Percentiles rank a stretch among this genome's conserved stretches.
These are phyloP conservation scores for Coccyzus lansbergi DNA, from an alignment of 2,797 vertebrate species.

Conservation along the genomic window DNA sequence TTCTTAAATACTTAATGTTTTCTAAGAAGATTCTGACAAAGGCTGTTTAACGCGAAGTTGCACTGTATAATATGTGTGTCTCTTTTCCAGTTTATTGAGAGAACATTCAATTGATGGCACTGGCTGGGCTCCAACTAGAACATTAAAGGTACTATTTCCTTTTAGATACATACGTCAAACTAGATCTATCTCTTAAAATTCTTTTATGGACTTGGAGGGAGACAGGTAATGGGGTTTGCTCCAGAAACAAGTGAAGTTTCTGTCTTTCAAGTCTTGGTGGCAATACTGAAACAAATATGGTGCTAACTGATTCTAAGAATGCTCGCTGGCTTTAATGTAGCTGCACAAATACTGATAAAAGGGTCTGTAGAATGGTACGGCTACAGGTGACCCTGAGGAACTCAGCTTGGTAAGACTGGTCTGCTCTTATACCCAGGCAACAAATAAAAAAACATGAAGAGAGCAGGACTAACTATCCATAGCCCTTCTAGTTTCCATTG, in stretches of 20 bases:
- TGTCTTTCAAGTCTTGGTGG: background rate
- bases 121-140: slow-evolving; percentile 98
- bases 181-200: background rate
- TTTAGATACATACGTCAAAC: background rate
- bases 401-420: background rate
- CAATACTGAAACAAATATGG: background rate
- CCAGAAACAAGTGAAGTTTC: background rate
- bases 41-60: background rate
- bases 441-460: background rate
- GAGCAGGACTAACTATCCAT: background rate
- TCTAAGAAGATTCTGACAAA: background rate
- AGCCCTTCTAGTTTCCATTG: background rate
- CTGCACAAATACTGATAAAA: background rate
- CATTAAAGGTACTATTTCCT: slow-evolving; percentile 88
- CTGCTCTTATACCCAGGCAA: background rate
- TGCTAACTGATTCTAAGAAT: background rate
- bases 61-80: background rate
- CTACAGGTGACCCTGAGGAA: background rate
- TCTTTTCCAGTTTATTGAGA: slow-evolving; percentile 88
- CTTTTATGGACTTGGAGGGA: background rate
- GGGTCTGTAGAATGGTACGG: background rate
- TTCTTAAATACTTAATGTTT: background rate
- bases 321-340: background rate
- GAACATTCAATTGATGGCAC: slow-evolving; percentile 99
- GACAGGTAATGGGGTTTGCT: background rate